Conservation (phyloP, 2,797 vertebrate genomes). For the Sebastes hubbsi region DNA sequence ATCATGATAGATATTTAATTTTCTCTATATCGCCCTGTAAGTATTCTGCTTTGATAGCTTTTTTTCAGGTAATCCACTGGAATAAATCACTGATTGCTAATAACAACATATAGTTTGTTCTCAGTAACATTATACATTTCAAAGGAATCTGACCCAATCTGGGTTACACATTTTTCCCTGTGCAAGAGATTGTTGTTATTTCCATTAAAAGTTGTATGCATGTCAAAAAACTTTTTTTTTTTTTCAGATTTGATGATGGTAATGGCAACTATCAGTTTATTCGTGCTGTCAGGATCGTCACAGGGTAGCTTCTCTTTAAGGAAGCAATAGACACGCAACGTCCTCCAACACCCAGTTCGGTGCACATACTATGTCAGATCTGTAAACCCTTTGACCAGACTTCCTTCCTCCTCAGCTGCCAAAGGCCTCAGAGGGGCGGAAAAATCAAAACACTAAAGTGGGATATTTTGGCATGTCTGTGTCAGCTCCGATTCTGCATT, state of each 20-base stretch:
- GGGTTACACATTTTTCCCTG: too few relatives aligned
- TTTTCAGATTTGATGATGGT: neutral
- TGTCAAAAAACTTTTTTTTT: too few relatives aligned
- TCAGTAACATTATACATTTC: neutral
- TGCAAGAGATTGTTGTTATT: neutral
- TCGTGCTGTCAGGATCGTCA: neutral
- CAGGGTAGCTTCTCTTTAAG: conserved; percentile 21
- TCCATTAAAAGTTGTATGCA: neutral
- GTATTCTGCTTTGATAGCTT: neutral
- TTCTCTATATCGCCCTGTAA: neutral
- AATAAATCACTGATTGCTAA: neutral
- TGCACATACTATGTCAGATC: conserved; percentile 17
- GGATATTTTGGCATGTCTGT: conserved; percentile 36
- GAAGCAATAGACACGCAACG: conserved; percentile 59
- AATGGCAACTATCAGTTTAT: fast-evolving
- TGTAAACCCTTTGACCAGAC: conserved; percentile 45
- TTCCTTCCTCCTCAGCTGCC: conserved; percentile 68
- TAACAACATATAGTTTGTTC: neutral
- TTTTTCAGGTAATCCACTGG: neutral
- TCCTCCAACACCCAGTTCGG: conserved; percentile 5
- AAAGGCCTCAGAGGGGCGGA: conserved; percentile 46
- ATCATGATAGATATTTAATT: too few relatives aligned
- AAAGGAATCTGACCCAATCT: neutral
- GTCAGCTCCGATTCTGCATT: conserved; percentile 41
- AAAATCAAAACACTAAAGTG: conserved; percentile 52